A percentile compares a stretch with the other conserved stretches of the same genome.
Conservation (phyloP, 2,113 vertebrate genomes). For the Caretta caretta region DNA sequence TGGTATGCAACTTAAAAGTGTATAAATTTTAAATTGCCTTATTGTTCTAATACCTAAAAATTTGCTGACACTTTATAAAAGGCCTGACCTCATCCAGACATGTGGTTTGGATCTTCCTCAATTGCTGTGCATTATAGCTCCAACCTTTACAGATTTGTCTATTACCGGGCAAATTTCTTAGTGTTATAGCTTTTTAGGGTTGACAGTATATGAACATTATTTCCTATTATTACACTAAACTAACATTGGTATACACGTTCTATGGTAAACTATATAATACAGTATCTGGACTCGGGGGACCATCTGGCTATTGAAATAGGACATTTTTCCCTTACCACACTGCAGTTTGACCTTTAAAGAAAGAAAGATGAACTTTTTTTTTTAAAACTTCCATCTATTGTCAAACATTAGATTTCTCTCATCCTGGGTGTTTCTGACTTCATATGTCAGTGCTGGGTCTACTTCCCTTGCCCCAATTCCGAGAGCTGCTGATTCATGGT, state of each 20-base stretch:
- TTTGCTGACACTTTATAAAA: not conserved
- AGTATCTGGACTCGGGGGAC: not conserved
- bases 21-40: conserved; percentile 19
- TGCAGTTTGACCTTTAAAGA: not conserved
- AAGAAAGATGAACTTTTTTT: not conserved
- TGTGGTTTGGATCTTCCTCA: not conserved
- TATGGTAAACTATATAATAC: not conserved
- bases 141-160: not conserved
- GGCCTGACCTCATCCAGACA: not conserved
- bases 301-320: not conserved
- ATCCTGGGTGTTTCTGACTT: not conserved
- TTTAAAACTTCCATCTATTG: not conserved
- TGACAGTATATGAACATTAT: not conserved
- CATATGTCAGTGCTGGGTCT: not conserved
- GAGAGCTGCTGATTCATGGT: not conserved
- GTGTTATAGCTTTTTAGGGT: not conserved
- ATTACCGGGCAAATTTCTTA: not conserved
- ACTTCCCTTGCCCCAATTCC: not conserved
- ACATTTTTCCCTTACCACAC: not conserved
- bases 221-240: not conserved
- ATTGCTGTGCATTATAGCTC: rapidly evolving
- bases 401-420: not conserved
- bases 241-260: not conserved
- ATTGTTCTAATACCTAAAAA: conserved; percentile 15
- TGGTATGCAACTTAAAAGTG: not conserved